Conservation (phyloP, 1,140 invertebrate genomes). For the Lepeophtheirus salmonis region DNA sequence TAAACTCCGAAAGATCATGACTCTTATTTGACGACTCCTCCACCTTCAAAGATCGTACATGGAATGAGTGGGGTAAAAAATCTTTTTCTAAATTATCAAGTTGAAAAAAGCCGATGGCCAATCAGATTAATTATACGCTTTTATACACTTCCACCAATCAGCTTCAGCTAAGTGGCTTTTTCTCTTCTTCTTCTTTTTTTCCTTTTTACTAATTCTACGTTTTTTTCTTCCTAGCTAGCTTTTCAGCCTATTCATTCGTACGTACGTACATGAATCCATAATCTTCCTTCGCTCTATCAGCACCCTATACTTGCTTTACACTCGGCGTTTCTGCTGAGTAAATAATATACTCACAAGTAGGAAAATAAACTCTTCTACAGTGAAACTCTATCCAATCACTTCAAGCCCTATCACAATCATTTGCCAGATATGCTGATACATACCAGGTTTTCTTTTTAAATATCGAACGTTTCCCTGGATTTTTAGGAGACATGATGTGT, state of each 20-base stretch:
- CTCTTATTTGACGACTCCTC: not conserved
- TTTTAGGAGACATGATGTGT: too few species aligned
- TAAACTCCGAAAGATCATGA: not conserved
- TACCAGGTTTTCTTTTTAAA: too few species aligned
- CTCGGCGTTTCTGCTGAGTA: not conserved
- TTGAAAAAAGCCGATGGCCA: not conserved
- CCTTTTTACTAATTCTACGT: not conserved
- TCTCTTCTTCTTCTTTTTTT: too few species aligned
- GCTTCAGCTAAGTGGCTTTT: conserved; percentile 8
- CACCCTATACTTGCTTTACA: not conserved
- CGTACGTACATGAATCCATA: not conserved
- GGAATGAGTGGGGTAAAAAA: conserved; percentile 5
- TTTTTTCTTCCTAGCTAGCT: not conserved
- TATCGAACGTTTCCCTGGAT: too few species aligned
- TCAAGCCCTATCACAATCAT: too few species aligned
- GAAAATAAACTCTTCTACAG: too few species aligned
- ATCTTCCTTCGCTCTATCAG: not conserved
- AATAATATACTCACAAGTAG: too few species aligned
- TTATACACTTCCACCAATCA: not conserved
- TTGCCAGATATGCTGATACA: too few species aligned
- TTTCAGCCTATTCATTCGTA: not conserved
- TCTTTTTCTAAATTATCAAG: too few species aligned
- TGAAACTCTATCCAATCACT: too few species aligned
- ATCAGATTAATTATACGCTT: not conserved
- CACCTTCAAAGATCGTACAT: too few species aligned